Evolutionary conservation across 2,797 vertebrate species (phyloP).

Genomic region (Setipinna tenuifilis): DNA sequence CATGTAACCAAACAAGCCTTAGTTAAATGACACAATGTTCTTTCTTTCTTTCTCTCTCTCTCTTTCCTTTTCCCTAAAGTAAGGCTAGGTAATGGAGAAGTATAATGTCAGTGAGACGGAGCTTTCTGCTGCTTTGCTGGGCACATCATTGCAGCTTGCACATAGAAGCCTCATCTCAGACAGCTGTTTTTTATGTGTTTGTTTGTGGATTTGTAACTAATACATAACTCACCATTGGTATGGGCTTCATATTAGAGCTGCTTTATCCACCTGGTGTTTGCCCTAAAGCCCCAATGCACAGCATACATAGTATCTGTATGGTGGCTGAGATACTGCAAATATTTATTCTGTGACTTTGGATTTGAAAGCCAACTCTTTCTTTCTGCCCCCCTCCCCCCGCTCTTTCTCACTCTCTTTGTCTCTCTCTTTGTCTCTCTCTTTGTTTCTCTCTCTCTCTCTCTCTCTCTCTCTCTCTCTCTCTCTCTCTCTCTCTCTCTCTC

Average conservation of each 20-base stretch:
- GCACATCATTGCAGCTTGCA: slow-evolving; percentile 9
- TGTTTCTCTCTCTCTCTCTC: neutral
- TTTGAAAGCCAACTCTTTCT: neutral
- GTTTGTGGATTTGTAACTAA: neutral
- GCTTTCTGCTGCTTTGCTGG: neutral
- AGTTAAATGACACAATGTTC: neutral
- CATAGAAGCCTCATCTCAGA: neutral
- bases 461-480: neutral
- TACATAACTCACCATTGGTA: neutral
- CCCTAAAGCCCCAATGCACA: neutral
- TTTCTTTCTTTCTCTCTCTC: neutral
- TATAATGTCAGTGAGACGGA: neutral
- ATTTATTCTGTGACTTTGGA: neutral
- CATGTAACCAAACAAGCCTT: neutral
- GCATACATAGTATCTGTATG: neutral
- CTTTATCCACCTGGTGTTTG: neutral
- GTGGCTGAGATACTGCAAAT: neutral
- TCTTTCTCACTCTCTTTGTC: neutral
- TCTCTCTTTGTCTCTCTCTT: neutral
- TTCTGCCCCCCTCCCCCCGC: neutral
- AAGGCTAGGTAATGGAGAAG: neutral
- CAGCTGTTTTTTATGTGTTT: neutral
- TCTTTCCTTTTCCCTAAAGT: neutral
- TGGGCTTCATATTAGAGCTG: neutral
- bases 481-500: neutral